A percentile compares a stretch with the other conserved stretches of the same genome.
These are phyloP conservation scores for Heterocephalus glaber DNA, from an alignment of 2,113 vertebrate species.

Conservation along the genomic window DNA sequence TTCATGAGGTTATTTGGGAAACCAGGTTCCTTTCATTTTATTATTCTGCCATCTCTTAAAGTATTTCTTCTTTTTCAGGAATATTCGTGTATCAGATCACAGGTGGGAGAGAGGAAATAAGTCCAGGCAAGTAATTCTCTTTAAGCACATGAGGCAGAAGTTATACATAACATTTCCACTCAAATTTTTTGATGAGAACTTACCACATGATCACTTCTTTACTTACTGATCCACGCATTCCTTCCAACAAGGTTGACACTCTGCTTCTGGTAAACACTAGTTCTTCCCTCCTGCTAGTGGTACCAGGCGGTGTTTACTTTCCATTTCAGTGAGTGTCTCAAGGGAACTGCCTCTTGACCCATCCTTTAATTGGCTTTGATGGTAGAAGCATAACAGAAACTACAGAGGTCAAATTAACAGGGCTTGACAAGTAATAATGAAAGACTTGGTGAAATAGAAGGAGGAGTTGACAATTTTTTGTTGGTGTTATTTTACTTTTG, in stretches of 20 bases:
- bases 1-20: neutral
- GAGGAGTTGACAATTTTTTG: neutral
- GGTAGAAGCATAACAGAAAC: neutral
- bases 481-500: neutral
- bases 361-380: constrained; percentile 10
- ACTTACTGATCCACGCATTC: neutral
- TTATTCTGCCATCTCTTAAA: neutral
- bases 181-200: neutral
- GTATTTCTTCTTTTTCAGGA: neutral
- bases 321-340: neutral
- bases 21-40: neutral
- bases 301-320: neutral
- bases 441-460: neutral
- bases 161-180: neutral
- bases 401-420: neutral
- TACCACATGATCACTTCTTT: neutral
- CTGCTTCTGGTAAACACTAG: neutral
- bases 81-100: neutral
- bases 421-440: neutral
- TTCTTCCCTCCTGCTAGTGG: neutral
- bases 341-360: neutral
- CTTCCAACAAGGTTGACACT: neutral
- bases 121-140: neutral
- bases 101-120: neutral
- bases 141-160: neutral